phyloP scores from a whole-genome alignment of 2,113 vertebrate genomes.

The Sinocyclocheilus anshuiensis region DNA sequence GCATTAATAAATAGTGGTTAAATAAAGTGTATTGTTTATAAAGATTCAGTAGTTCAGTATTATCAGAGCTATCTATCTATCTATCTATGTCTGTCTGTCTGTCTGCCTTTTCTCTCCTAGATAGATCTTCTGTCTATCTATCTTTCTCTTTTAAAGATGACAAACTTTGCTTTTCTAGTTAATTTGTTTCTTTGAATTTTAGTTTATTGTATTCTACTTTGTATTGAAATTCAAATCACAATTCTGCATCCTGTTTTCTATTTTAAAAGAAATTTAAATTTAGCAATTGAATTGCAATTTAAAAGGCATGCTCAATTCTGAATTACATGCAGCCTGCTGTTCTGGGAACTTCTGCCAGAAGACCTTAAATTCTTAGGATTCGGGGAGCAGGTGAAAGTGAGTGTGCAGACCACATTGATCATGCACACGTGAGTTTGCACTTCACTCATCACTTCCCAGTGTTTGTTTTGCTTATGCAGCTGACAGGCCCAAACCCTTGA shows the following conservation, averaged over 20 bases:
- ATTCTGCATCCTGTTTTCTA: neutral
- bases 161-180: neutral
- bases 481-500: slow-evolving; percentile 71
- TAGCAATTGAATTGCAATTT: neutral
- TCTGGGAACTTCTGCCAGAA: slow-evolving; percentile 30
- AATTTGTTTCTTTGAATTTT: neutral
- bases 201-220: neutral
- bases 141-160: no score
- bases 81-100: no score
- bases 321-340: neutral
- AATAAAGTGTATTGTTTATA: neutral
- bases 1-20: neutral
- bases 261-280: neutral
- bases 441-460: slow-evolving; percentile 6
- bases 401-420: neutral
- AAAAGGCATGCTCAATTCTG: neutral
- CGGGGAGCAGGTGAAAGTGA: slow-evolving; percentile 52
- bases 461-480: slow-evolving; percentile 70
- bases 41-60: neutral
- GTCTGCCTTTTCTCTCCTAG: no score
- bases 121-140: no score
- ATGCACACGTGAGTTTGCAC: neutral
- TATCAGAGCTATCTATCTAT: neutral
- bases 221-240: neutral
- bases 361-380: slow-evolving; percentile 14